Conservation (phyloP, 2,888 invertebrate genomes). For the Leptinotarsa tumamoca region DNA sequence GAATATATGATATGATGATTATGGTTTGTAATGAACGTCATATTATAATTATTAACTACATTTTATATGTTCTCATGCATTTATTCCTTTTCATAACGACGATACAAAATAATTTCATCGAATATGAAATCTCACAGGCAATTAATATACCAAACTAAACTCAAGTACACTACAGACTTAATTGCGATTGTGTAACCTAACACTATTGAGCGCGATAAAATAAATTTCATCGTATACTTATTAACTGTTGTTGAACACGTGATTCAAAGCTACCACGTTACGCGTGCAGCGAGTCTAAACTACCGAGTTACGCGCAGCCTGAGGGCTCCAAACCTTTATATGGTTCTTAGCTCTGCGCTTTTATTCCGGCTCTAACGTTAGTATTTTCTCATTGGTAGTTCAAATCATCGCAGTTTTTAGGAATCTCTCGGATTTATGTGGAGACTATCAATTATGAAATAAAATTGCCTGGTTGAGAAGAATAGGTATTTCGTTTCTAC, state of each 20-base stretch:
- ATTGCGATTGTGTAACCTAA: neutral
- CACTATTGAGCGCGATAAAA: neutral
- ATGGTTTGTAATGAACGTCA: no score
- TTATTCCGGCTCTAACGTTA: neutral
- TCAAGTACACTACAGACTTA: neutral
- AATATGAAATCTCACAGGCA: neutral
- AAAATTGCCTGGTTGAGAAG: neutral
- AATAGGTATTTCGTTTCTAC: neutral
- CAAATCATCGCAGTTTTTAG: neutral
- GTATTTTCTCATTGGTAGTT: neutral
- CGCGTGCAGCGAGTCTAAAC: constrained; percentile 40
- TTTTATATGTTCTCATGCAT: no score
- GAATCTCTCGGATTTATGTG: no score
- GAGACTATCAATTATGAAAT: no score
- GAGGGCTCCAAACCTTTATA: constrained; percentile 41
- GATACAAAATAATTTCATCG: no score
- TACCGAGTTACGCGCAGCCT: constrained; percentile 43
- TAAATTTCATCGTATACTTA: constrained; percentile 20
- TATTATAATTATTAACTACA: no score
- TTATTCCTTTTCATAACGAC: no score
- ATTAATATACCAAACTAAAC: neutral
- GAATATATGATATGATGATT: no score
- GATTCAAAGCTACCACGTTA: constrained; percentile 44
- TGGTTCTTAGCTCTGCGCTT: constrained; percentile 22
- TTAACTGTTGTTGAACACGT: constrained; percentile 44